These are phyloP conservation scores for Dromococcyx pavoninus DNA, from an alignment of 2,797 vertebrate genomes.

Conservation along the genomic window DNA sequence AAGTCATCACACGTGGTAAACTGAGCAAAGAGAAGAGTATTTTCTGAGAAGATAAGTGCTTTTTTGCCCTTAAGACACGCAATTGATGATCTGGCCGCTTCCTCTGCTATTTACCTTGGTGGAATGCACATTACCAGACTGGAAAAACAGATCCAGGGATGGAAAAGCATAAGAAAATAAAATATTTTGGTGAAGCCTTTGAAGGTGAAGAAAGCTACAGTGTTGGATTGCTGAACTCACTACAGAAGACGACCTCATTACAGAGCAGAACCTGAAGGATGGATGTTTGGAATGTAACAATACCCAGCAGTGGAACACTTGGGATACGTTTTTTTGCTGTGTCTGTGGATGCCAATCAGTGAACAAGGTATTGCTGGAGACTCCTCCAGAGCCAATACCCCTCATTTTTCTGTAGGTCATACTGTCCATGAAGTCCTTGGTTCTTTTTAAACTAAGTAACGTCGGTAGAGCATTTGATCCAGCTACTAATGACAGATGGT, in stretches of 20 bases:
- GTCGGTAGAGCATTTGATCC: neutral
- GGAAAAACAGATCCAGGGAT: neutral
- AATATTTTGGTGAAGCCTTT: neutral
- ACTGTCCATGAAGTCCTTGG: rapidly evolving
- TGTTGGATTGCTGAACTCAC: neutral
- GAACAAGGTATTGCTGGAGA: rapidly evolving
- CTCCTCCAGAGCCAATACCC: neutral
- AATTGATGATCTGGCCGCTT: neutral
- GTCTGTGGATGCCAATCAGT: neutral
- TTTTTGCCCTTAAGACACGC: neutral
- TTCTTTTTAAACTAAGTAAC: rapidly evolving
- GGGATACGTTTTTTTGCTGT: rapidly evolving
- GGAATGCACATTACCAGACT: neutral
- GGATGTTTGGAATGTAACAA: neutral
- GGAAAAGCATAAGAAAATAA: neutral
- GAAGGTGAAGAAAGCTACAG: neutral
- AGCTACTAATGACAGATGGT: neutral
- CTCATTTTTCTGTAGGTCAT: neutral
- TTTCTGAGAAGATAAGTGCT: neutral
- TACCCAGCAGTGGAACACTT: neutral
- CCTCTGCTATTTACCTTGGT: neutral
- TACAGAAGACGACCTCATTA: neutral
- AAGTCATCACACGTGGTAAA: neutral
- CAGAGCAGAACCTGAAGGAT: rapidly evolving
- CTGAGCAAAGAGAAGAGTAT: neutral